Base-by-base conservation (phyloP, 2,888 invertebrate genomes). In the Melinopterus prodromus region DNA sequence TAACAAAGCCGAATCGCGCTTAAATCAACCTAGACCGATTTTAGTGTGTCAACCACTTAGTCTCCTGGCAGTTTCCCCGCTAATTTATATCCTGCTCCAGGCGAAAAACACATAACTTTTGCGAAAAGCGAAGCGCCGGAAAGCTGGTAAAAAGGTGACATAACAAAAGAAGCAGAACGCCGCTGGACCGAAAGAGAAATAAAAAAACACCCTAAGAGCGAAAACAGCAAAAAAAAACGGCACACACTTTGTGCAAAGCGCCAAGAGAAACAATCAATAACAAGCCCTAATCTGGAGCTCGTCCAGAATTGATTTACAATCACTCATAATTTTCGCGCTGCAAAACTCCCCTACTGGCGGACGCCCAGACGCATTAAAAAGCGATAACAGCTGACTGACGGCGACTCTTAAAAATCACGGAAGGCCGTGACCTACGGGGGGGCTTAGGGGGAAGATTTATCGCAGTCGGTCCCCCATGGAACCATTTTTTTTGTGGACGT, bases 241-340 rank as follows among this genome's bases (percentile, higher is more conserved):
- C 74, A 26, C 74, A 74, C 74, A 37, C 53, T 53, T 53, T 53
- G 53, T 53, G 37, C 74, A 37, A n/a, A n/a, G 74, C 4, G 37
- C n/a, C 38, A 16, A 70, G 71, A 53, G 37, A 78, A 78, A 72
- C 78, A 78, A 78, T 78, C 78, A 78, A 78, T 78, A 78, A n/a
- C 70, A 36, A 26, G 35, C 69, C 77, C 7, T 77, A 77, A 77
- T 16, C 37, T 69, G 53, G 78, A 72, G 71, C 37, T 38, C 72
- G 53, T 12, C 71, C 69, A 38, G 37, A 78, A 78, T 78, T 78
- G 78, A 78, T 78, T 78, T 78, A 78, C 78, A 78, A 78, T 78
- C 77, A 77, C 38, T 77, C 77, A 77, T 71, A 72, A 78, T 72
- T 78, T 78, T 71, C 53, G 16, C 53, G 72, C 53, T 53, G 53